Percentiles rank a stretch among this genome's conserved stretches.
Conservation (phyloP, 1,140 invertebrate species). For the Zaprionus ornatus region DNA sequence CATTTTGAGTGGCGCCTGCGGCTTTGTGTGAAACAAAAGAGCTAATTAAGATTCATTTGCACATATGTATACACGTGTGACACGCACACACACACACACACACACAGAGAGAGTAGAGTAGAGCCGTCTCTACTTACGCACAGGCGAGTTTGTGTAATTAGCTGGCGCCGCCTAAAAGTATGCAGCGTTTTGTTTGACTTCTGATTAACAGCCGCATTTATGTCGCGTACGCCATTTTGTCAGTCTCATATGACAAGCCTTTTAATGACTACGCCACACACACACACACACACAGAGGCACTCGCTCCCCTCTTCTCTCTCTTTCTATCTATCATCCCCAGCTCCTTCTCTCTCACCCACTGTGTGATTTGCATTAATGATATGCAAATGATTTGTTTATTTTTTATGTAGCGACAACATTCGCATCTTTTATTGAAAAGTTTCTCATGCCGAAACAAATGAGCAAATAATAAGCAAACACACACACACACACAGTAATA, state of each 20-base stretch:
- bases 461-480: conserved; percentile 69
- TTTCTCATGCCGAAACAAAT: conserved; percentile 56
- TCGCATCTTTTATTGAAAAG: conserved; percentile 71
- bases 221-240: conserved; percentile 1
- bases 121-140: neutral
- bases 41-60: conserved; percentile 53
- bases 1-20: conserved; percentile 17
- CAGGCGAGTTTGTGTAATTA: conserved; percentile 63
- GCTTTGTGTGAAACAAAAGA: conserved; percentile 50
- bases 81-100: neutral
- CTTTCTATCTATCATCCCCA: neutral
- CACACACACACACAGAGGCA: neutral
- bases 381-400: conserved; percentile 78
- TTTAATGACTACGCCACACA: conserved; percentile 51
- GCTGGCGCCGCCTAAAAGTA: conserved; percentile 54
- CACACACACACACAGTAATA: conserved; percentile 39
- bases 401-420: conserved; percentile 61
- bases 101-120: neutral
- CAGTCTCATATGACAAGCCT: conserved; percentile 55
- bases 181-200: conserved; percentile 70
- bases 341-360: neutral
- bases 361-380: conserved; percentile 72
- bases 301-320: neutral
- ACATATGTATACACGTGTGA: conserved; percentile 40
- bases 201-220: conserved; percentile 67